A percentile compares a stretch with the other conserved stretches of the same genome.
Conservation (phyloP, 1,140 invertebrate species). For the Drosophila pseudoananassae region DNA sequence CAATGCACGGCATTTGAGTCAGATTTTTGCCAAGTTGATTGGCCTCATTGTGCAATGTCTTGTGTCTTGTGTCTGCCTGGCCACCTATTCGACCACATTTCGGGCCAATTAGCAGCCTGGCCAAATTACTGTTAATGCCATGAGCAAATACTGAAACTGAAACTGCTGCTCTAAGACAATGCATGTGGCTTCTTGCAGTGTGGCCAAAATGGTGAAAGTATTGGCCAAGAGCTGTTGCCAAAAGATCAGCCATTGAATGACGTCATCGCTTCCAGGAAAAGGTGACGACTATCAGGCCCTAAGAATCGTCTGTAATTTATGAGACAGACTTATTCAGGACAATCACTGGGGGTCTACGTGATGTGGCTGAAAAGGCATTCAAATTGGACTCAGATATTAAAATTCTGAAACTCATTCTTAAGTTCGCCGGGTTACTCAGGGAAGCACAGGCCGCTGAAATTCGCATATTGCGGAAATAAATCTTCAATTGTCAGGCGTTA, state of each 20-base stretch:
- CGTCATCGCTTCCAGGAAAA: slow-evolving; percentile 15
- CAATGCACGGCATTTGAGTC: slow-evolving; percentile 69
- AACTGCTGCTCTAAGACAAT: slow-evolving; percentile 63
- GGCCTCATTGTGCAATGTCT: slow-evolving; percentile 63
- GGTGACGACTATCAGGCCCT: slow-evolving; percentile 4
- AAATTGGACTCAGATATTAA: slow-evolving; percentile 29
- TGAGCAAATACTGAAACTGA: slow-evolving; percentile 54
- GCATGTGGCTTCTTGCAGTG: slow-evolving; percentile 62
- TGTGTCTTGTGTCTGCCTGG: slow-evolving; percentile 37
- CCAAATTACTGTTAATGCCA: slow-evolving; percentile 62
- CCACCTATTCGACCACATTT: slow-evolving; percentile 54
- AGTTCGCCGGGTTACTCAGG: slow-evolving; percentile 32
- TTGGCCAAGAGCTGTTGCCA: slow-evolving; percentile 4
- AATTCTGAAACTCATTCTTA: slow-evolving; percentile 18
- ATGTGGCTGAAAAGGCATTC: slow-evolving; percentile 18
- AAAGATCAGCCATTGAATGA: slow-evolving; percentile 9
- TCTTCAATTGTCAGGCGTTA: slow-evolving; percentile 32
- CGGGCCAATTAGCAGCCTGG: slow-evolving; percentile 67
- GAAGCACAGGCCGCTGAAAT: slow-evolving; percentile 17
- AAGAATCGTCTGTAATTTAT: slow-evolving; percentile 39
- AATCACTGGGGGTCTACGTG: slow-evolving; percentile 54
- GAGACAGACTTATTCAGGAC: slow-evolving; percentile 41
- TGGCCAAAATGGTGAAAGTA: slow-evolving; percentile 45
- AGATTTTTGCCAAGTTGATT: slow-evolving; percentile 64
- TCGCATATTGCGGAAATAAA: slow-evolving; percentile 50